A percentile compares a stretch with the other conserved stretches of the same genome.
Evolutionary conservation across 35 echinoderm and acorn worm species (phyloP).

Genomic region (Diadema setosum): DNA sequence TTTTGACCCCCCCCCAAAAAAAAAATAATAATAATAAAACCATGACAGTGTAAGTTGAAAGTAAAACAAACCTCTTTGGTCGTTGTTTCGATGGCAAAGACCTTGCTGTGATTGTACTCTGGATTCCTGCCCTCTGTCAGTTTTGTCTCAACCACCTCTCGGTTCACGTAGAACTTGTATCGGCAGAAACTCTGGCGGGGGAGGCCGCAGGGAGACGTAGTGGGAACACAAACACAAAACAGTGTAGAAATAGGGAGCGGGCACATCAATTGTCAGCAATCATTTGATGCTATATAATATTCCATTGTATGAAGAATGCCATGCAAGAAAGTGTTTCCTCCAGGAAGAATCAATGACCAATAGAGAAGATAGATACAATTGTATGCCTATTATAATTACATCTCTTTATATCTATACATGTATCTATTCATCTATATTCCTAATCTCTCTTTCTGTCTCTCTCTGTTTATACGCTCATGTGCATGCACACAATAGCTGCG

Average conservation of each 20-base stretch:
- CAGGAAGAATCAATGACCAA: no score
- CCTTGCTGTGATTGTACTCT: conserved; percentile 60
- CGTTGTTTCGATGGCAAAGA: conserved; percentile 52
- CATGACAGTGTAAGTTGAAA: no score
- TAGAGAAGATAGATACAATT: no score
- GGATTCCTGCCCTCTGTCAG: conserved; percentile 67
- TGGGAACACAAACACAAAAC: neutral
- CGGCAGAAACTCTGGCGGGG: conserved; percentile 78
- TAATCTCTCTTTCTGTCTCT: no score
- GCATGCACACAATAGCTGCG: no score
- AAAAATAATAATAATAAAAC: no score
- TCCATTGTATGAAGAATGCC: neutral
- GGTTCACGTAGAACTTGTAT: conserved; percentile 80
- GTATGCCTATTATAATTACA: no score
- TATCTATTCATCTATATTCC: no score
- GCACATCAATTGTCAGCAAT: neutral
- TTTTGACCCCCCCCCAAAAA: no score
- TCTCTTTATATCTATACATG: no score
- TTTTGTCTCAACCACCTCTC: conserved; percentile 19
- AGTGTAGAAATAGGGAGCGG: neutral
- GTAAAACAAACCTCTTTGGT: conserved; percentile 47
- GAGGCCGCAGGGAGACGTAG: neutral
- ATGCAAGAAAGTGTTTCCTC: neutral
- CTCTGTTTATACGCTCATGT: no score
- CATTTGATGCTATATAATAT: neutral